Conservation (phyloP, 2,888 invertebrate genomes). For the Gerris lacustris region DNA sequence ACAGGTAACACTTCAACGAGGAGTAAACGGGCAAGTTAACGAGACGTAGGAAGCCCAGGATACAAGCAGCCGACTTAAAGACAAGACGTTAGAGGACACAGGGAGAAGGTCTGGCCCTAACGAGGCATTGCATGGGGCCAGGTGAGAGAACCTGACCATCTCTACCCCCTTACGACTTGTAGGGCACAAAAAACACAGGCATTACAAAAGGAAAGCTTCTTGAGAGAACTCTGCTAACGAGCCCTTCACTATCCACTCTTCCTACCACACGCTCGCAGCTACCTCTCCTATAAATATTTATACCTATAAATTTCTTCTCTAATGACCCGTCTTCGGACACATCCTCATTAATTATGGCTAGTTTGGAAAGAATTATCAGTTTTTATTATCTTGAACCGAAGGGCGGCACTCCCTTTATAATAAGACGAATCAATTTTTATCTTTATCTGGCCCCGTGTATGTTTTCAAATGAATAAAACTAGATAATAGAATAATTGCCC, state of each 20-base stretch:
- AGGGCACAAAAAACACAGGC: neutral
- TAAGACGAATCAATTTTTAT: neutral
- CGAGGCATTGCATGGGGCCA: neutral
- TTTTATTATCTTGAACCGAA: neutral
- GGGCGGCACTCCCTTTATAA: neutral
- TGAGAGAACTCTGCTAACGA: neutral
- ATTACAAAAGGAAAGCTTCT: too few relatives aligned
- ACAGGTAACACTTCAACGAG: too few relatives aligned
- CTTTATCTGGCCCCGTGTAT: neutral
- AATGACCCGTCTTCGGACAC: neutral
- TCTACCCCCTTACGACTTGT: neutral
- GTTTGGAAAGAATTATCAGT: neutral
- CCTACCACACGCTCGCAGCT: neutral
- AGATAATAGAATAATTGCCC: too few relatives aligned
- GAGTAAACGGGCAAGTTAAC: neutral
- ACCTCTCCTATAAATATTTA: neutral
- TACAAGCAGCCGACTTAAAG: neutral
- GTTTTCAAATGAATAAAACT: neutral
- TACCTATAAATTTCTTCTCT: neutral
- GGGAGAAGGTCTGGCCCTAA: too few relatives aligned
- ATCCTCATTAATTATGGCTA: neutral
- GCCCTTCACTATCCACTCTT: neutral
- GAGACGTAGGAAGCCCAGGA: neutral
- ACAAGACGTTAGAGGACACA: neutral
- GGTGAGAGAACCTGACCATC: neutral